Evolutionary conservation across 2,113 vertebrate species (phyloP).

Genomic region (Sinocyclocheilus anophthalmus): DNA sequence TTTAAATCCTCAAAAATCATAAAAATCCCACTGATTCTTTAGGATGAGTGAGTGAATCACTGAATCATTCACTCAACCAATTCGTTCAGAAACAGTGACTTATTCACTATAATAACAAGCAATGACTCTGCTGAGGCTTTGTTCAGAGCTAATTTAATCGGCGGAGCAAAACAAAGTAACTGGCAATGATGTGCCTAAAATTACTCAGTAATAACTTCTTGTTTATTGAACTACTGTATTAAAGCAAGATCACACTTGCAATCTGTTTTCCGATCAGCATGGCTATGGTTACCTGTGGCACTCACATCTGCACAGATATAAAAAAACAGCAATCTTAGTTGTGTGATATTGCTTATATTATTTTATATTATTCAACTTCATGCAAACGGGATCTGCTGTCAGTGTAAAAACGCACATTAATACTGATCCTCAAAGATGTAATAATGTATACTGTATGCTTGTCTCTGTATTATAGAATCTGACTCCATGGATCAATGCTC

Average conservation of each 20-base stretch:
- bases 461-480: constrained; percentile 12
- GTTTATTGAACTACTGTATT: neutral
- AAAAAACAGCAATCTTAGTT: too few species aligned
- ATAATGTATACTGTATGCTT: neutral
- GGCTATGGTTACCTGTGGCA: neutral
- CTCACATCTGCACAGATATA: neutral
- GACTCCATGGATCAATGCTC: constrained; percentile 35
- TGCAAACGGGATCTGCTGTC: neutral
- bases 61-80: neutral
- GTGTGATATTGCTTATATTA: too few species aligned
- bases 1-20: too few species aligned
- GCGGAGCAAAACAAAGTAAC: neutral
- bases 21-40: too few species aligned
- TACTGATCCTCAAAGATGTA: neutral
- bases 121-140: neutral
- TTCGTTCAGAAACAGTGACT: neutral
- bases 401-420: neutral
- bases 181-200: neutral
- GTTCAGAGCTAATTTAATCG: neutral
- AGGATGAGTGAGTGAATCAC: neutral
- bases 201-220: neutral
- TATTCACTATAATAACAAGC: neutral
- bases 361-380: neutral
- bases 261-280: neutral
- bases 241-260: neutral